These are phyloP conservation scores for Atherinosoma microstoma DNA, from an alignment of 2,797 vertebrate genomes.

Conservation along the genomic window DNA sequence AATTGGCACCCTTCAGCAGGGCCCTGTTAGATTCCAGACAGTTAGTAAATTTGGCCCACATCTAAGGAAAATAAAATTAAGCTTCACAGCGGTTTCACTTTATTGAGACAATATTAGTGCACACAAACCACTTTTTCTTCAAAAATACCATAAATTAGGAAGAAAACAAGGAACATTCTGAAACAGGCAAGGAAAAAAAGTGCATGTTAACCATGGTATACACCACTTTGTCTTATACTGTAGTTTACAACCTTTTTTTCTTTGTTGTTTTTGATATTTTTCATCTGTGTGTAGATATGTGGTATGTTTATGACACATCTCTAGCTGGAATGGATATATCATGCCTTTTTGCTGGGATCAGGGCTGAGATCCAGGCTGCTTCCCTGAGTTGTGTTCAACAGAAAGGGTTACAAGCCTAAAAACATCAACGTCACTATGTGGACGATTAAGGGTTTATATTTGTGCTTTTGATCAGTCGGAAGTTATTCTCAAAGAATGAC, in stretches of 20 bases:
- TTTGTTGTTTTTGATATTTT: constrained; percentile 64
- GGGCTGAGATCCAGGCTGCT: constrained; percentile 87
- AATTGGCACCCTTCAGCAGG: constrained; percentile 44
- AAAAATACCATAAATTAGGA: constrained; percentile 82
- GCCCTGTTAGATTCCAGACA: constrained; percentile 44
- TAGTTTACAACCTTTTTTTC: constrained; percentile 77
- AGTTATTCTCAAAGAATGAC: constrained; percentile 39
- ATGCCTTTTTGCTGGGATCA: constrained; percentile 55
- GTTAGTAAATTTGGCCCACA: constrained; percentile 68
- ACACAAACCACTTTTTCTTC: constrained; percentile 79
- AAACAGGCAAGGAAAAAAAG: constrained; percentile 82
- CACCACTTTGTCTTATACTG: constrained; percentile 77
- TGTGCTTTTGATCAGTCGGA: constrained; percentile 73
- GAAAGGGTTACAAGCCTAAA: constrained; percentile 56
- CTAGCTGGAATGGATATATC: constrained; percentile 69
- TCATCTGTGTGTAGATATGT: constrained; percentile 61
- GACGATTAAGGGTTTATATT: constrained; percentile 42
- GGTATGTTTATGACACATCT: constrained; percentile 67
- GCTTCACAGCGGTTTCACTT: constrained; percentile 81
- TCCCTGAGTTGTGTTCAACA: constrained; percentile 83
- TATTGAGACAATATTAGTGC: constrained; percentile 82
- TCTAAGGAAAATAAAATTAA: constrained; percentile 64
- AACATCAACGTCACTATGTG: constrained; percentile 27
- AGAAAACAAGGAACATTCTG: constrained; percentile 78
- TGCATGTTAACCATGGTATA: constrained; percentile 80